Base-by-base conservation (phyloP, 1,140 invertebrate genomes). In the Heliconius eleuchia region DNA sequence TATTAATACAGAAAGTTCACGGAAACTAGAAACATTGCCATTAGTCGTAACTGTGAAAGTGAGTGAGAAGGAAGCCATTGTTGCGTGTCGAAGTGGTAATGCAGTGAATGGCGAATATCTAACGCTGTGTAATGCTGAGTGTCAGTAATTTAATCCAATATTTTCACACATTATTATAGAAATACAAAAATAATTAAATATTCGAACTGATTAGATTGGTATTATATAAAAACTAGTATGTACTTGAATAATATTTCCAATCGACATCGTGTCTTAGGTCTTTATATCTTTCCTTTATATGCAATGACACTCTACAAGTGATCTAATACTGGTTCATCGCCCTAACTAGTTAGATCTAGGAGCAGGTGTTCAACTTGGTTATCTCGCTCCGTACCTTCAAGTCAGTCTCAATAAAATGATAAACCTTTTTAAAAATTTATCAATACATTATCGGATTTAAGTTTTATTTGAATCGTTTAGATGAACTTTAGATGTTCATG, bases 11-110 rank as follows among this genome's bases (percentile, higher is more conserved):
- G 52, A 82, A 71, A 80, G 74, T 79, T 76, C 79, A 81, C 86
- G 88, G 87, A 88, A 87, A 91, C 83, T 84, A 84, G 77, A 83
- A 82, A 82, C 66, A 76, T 71, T 76, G 60, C 77, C 74, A 80
- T 71, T 73, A 85, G 42, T 76, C 86, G 87, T 87, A 86, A 88
- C 88, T 90, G 90, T 91, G 92, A 92, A 93, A 93, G 92, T 91
- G 85, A 91, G 86, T 86, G 86, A 89, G 84, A 88, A 82, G 84
- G 78, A 85, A 87, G 83, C 77, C 87, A 89, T 88, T 89, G 90
- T 90, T 85, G 89, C 90, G 88, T 89, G 85, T 83, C 85, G 81
- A 78, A 85, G 75, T 80, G 79, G 75, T 80, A 79, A 72, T 76
- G 76, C 80, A 83, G 77, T 82, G 79, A 83, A 79, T 83, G 79